Base-by-base conservation (phyloP, 2,888 invertebrate species). In the Ichneumoninae sp. region DNA sequence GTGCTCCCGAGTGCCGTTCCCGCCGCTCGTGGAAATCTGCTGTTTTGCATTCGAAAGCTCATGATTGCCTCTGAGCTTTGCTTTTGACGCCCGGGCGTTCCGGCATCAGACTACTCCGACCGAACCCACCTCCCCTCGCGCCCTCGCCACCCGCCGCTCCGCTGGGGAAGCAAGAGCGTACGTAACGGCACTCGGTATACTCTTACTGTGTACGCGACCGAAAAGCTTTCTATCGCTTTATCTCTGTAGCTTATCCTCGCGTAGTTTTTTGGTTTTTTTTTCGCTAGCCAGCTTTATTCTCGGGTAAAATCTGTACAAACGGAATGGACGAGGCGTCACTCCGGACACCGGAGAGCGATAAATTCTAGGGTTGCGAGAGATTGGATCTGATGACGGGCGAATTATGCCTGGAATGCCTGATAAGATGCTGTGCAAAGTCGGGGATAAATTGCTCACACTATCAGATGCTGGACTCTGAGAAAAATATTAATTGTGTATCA, bases 41-140 rank as follows among this genome's bases (percentile, higher is more conserved):
- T 93, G 91, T 93, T 94, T 94, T 93, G 93, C 93, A 93, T 93
- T 93, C 93, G 92, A 94, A 93, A 94, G 93, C 93, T 93, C 93
- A 92, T 93, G 93, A 94, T 94, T 94, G 93, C 93, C 92, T 93
- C 93, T 92, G 93, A 93, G 93, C 93, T 93, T 93, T 93, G 93
- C 93, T 93, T 93, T 93, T 93, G 93, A 93, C 91, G 92, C 87
- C 82, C 81, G 84, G 86, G 86, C 87, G 87, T 78, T 81, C 81
- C 76, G 83, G 75, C 83, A 81, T 63, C 63, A 63, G 33, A 70
- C 66, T 73, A 70, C 69, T 73, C 57, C 69, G 19, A 66, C 57
- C 70, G 8, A 40, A 40, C 40, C 40, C 74, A 66, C 82, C 83
- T 73, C 70, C 75, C 77, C 84, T n/a, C 73, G 8, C 68, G 16